These are phyloP conservation scores for Zygaena filipendulae DNA, from an alignment of 2,888 invertebrate species.

Conservation along the genomic window DNA sequence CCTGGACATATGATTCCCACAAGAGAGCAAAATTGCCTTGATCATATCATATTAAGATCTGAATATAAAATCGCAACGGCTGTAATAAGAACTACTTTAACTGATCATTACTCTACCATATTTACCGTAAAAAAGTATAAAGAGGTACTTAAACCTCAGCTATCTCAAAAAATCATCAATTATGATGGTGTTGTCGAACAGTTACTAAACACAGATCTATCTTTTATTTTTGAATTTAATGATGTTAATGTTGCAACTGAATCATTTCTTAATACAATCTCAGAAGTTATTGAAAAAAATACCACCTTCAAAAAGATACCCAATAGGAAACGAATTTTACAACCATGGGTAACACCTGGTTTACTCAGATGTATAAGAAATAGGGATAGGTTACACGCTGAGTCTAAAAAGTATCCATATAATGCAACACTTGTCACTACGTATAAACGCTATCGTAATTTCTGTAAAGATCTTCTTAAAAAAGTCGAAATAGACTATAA, in stretches of 20 bases:
- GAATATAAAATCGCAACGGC: background rate
- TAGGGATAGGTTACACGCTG: slow-evolving; percentile 1
- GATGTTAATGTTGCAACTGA: slow-evolving; percentile 1
- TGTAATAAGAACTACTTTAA: slow-evolving; percentile 2
- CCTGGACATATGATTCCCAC: slow-evolving; percentile 6
- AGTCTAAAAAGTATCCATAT: background rate
- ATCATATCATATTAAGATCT: slow-evolving; percentile 4
- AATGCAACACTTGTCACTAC: background rate
- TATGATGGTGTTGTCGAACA: no score
- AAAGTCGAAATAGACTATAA: background rate
- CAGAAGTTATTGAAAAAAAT: background rate
- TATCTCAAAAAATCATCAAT: no score
- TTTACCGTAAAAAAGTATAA: no score
- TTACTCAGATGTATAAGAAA: slow-evolving; percentile 2
- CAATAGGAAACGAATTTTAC: slow-evolving; percentile 1
- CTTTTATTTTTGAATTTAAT: no score
- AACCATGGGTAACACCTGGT: slow-evolving; percentile 3
- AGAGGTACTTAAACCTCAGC: no score
- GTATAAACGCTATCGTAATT: background rate
- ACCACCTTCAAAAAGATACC: background rate
- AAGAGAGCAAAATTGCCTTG: slow-evolving; percentile 3
- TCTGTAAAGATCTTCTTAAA: background rate
- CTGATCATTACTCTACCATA: slow-evolving; percentile 2
- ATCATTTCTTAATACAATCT: slow-evolving; percentile 1
- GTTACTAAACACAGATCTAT: no score